Evolutionary conservation across 2,113 vertebrate genomes (phyloP), one percentile per base, ranked within the genome.

Genomic region (Heliornis fulica): DNA sequence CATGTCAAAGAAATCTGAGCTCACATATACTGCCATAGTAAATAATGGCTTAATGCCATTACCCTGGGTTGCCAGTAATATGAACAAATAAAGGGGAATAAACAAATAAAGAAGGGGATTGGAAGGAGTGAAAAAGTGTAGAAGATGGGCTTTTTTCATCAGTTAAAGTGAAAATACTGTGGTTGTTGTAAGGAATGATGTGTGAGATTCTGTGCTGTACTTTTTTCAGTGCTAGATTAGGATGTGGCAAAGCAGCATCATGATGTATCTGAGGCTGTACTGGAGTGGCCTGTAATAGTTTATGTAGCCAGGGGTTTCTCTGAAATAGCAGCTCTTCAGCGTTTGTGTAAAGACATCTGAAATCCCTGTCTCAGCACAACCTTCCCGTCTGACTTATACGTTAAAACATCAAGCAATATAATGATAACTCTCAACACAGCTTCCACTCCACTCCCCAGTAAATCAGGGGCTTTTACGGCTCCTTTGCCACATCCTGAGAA

Each of bases 271-370:
- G 41, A 78, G 38, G 15, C 29, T 1, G 0, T 50, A 26, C n/a
- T 53, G 22, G 7, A 1, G 0, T 65, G 23, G n/a, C 12, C 77
- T 8, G 0, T 56, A 45, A 40, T 26, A 54, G 5, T 75, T 48
- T 48, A 26, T 61, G 6, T 34, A 70, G 61, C 40, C 31, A 9
- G 34, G 46, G 22, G 19, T 48, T 74, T 85, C 71, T 84, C 17
- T 89, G n/a, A 48, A 76, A 57, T n/a, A 80, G 28, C 53, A 83
- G 19, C 50, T 77, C 13, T 56, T 32, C n/a, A 19, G 48, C 25
- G 8, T 89, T 90, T 85, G 40, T n/a, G 14, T 21, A 53, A 60
- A 70, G 29, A 19, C 72, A 38, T 85, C 57, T 76, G 66, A 66
- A 90, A 54, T 72, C n/a, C 11, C 22, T 87, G 23, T 46, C 29